Evolutionary conservation across 1,140 invertebrate genomes (phyloP), one percentile per base, ranked within the genome.

Genomic region (Drosophila obscura): DNA sequence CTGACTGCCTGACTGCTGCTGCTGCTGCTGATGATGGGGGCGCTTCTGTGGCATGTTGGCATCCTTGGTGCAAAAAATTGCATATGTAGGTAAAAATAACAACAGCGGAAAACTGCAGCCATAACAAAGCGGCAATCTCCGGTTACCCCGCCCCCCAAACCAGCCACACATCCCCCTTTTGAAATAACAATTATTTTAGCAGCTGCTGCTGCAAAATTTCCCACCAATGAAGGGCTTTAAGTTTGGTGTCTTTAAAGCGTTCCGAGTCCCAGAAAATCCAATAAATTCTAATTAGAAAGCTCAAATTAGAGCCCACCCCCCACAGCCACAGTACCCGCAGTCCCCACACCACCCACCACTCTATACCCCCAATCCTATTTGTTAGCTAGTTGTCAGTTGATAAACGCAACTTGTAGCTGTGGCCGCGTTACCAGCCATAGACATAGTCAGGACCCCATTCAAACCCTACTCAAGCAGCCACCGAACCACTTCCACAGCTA

Each of bases 361-460:
- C 16, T 13, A 13, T 19, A 5, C 48, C 13, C 28, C 7, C 39
- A 45, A 45, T 45, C 57, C 49, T 69, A 66, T 81, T 87, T 85
- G 78, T 71, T 87, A 78, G 78, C 65, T 61, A 76, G 73, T 76
- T 82, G 81, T 66, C 78, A 87, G 79, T 78, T 85, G 69, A 85
- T 85, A 87, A 85, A 85, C 81, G 82, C 78, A 81, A 87, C 81
- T 77, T 84, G 81, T 87, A 71, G 82, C 65, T 87, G 78, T 55
- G 81, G 69, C 82, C 65, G 60, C 76, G 72, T 58, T 60, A 66
- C 50, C 53, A 48, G 48, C 69, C 48, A 60, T 52, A 76, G 77
- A 65, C 60, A 79, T 62, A 46, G 68, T 50, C 68, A 58, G 8
- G 3, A 11, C 2, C 2, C 11, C 11, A 62, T 41, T 53, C 7